Conservation (phyloP, 2,888 invertebrate species). For the Trachelus iudaicus region DNA sequence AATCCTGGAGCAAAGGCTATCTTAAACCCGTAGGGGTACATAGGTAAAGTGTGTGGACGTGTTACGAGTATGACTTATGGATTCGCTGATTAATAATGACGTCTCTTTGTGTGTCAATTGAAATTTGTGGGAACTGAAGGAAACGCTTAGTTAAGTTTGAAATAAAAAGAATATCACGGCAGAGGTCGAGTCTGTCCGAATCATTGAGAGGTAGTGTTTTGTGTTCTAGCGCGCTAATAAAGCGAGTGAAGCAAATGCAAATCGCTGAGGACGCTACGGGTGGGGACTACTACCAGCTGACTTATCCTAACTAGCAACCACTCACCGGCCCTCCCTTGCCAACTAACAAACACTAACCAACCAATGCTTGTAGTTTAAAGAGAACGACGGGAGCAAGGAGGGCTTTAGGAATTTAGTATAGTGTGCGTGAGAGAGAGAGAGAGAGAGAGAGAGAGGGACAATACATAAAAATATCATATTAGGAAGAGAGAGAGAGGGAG, state of each 20-base stretch:
- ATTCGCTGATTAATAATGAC: background rate
- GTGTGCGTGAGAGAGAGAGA: background rate
- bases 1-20: background rate
- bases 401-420: slow-evolving; percentile 7
- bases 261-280: slow-evolving; percentile 59
- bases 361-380: slow-evolving; percentile 26
- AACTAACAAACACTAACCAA: slow-evolving; percentile 43
- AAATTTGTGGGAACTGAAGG: background rate
- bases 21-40: background rate
- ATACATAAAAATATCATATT: slow-evolving; percentile 17
- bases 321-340: slow-evolving; percentile 50
- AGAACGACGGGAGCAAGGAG: slow-evolving; percentile 3
- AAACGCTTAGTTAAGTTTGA: background rate
- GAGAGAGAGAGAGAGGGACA: slow-evolving; percentile 13
- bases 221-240: slow-evolving; percentile 64
- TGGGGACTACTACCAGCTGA: slow-evolving; percentile 64
- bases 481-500: slow-evolving; percentile 6
- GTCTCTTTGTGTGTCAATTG: background rate
- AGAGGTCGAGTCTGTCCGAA: background rate
- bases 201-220: slow-evolving; percentile 52
- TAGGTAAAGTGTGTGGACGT: background rate
- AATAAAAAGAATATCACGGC: background rate
- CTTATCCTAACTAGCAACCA: slow-evolving; percentile 62
- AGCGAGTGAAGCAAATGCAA: slow-evolving; percentile 62
- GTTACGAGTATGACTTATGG: background rate